These are phyloP conservation scores for Lycaena phlaeas DNA, from an alignment of 2,888 invertebrate species.

Conservation along the genomic window DNA sequence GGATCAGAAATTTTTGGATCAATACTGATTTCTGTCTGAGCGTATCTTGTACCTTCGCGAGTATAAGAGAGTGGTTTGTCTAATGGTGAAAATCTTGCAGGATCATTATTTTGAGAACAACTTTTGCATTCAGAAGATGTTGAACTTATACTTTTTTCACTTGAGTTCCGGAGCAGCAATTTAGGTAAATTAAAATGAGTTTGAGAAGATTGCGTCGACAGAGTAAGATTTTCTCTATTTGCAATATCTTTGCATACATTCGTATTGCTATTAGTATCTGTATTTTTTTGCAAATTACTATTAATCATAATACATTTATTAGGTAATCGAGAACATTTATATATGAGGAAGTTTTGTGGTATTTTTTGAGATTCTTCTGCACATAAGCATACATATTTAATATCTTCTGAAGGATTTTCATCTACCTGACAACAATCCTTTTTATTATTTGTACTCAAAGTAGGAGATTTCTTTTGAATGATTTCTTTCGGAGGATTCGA, in stretches of 20 bases:
- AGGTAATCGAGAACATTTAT: slow-evolving; percentile 42
- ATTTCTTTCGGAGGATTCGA: slow-evolving; percentile 13
- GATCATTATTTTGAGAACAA: slow-evolving; percentile 10
- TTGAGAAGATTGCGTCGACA: slow-evolving; percentile 45
- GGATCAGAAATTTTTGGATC: slow-evolving; percentile 56
- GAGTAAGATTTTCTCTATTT: slow-evolving; percentile 14
- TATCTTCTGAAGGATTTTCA: slow-evolving; percentile 27
- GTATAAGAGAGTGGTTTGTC: slow-evolving; percentile 11
- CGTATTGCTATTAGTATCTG: background rate
- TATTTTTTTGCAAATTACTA: slow-evolving; percentile 12
- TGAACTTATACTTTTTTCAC: slow-evolving; percentile 24
- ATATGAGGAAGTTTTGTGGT: slow-evolving; percentile 41
- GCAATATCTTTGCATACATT: slow-evolving; percentile 17
- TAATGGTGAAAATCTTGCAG: slow-evolving; percentile 7
- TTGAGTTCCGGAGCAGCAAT: slow-evolving; percentile 25
- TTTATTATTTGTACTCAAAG: slow-evolving; percentile 15
- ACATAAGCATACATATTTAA: slow-evolving; percentile 50
- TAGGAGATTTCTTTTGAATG: slow-evolving; percentile 21
- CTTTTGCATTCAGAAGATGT: slow-evolving; percentile 15
- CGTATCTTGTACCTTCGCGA: slow-evolving; percentile 42
- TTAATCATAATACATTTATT: slow-evolving; percentile 30
- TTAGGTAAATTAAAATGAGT: slow-evolving; percentile 35
- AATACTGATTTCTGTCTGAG: slow-evolving; percentile 61
- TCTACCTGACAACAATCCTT: slow-evolving; percentile 23
- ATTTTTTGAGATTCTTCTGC: slow-evolving; percentile 29